A percentile compares a stretch with the other conserved stretches of the same genome.
Evolutionary conservation across 2,797 vertebrate genomes (phyloP).

Genomic region (Sebastes vulpes): DNA sequence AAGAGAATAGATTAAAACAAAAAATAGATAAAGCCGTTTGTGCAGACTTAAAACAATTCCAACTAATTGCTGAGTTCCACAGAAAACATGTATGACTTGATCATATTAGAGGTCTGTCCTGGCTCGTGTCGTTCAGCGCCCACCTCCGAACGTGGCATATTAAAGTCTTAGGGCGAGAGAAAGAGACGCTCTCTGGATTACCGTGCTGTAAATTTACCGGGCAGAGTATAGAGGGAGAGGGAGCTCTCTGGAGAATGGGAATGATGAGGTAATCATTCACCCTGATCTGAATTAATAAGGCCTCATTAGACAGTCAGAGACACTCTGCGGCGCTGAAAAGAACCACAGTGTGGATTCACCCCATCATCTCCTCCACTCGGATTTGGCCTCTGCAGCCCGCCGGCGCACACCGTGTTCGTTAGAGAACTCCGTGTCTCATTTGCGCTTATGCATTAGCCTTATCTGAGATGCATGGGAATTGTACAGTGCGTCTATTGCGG

Average conservation of each 20-base stretch:
- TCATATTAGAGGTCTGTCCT: constrained; percentile 40
- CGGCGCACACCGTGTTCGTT: constrained; percentile 43
- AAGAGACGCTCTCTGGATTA: constrained; percentile 49
- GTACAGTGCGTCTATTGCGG: neutral
- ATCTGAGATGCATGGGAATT: constrained; percentile 41
- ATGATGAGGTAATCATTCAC: constrained; percentile 87
- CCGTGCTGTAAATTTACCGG: constrained; percentile 69
- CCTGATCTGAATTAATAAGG: constrained; percentile 87
- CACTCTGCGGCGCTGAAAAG: constrained; percentile 66
- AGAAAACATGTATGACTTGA: constrained; percentile 52
- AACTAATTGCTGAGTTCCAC: constrained; percentile 47
- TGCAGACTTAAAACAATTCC: constrained; percentile 56
- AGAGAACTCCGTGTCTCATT: constrained; percentile 51
- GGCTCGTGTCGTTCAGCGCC: constrained; percentile 4
- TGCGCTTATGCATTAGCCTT: constrained; percentile 18
- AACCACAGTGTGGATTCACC: constrained; percentile 67
- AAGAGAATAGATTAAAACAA: constrained; percentile 70
- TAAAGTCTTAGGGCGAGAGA: constrained; percentile 42
- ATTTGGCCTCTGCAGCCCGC: constrained; percentile 54
- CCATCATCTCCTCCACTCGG: constrained; percentile 59
- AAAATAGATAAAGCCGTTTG: constrained; percentile 66
- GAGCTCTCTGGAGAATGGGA: constrained; percentile 77
- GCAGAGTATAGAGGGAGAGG: constrained; percentile 58
- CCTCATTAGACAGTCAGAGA: constrained; percentile 82
- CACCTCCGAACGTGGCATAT: constrained; percentile 26